Base-by-base conservation (phyloP, 2,888 invertebrate genomes). In the Mystacides longicornis region DNA sequence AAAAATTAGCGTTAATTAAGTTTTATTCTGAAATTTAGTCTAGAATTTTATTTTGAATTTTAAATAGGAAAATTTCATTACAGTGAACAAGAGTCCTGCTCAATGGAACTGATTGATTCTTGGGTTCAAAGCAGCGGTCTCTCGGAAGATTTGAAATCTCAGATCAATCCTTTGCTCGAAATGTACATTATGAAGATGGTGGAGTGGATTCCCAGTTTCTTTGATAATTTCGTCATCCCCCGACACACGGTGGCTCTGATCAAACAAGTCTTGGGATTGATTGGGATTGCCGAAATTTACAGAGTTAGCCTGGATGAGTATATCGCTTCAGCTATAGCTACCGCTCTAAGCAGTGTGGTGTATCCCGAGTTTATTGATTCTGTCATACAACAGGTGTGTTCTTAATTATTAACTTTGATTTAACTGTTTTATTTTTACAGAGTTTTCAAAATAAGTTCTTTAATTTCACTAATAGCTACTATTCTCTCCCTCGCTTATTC, bases 41-140 rank as follows among this genome's bases (percentile, higher is more conserved):
- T n/a, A n/a, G n/a, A n/a, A n/a, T n/a, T n/a, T n/a, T n/a, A n/a
- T n/a, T n/a, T n/a, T n/a, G n/a, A n/a, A n/a, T n/a, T n/a, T n/a
- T n/a, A n/a, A n/a, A n/a, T n/a, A n/a, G n/a, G n/a, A n/a, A n/a
- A n/a, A n/a, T n/a, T n/a, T n/a, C 11, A 52, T 61, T 62, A 3
- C 63, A 88, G 88, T 69, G 83, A 86, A 64, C 86, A 89, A 68
- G 87, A 89, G 47, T 60, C 57, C 31, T 60, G 58, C 22, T 57
- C 23, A 20, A 54, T 57, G 51, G 62, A 60, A 57, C 46, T 55
- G 21, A 58, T 62, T 45, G 47, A 58, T 18, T 57, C 60, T 3
- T 62, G 62, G 62, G 16, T 49, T 0, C 11, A 52, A 67, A 64
- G 33, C 11, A 55, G 48, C 49, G 46, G 27, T 16, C 16, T 49